phyloP scores from a whole-genome alignment of 2,113 vertebrate species.

The Thunnus thynnus region DNA sequence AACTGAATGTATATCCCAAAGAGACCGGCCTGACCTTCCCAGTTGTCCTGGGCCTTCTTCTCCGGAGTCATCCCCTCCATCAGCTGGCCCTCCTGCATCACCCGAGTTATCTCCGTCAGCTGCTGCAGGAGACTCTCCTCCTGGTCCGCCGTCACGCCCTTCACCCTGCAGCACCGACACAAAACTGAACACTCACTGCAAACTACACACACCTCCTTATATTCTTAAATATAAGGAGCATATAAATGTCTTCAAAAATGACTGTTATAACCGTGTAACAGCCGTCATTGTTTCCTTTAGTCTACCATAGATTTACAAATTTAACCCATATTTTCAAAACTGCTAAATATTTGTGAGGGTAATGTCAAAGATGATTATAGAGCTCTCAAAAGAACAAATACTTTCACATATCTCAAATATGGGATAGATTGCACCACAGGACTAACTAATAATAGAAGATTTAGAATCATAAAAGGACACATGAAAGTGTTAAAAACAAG shows the following conservation, averaged over 20 bases:
- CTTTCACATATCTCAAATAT: too few species aligned
- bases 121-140: slow-evolving; percentile 92
- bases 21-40: slow-evolving; percentile 83
- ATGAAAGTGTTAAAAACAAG: neutral
- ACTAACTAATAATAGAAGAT: too few species aligned
- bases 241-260: too few species aligned
- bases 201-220: neutral
- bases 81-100: slow-evolving; percentile 94
- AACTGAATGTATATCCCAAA: too few species aligned
- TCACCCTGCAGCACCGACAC: slow-evolving; percentile 70
- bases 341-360: too few species aligned
- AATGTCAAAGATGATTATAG: neutral
- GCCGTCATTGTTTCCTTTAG: too few species aligned
- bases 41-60: slow-evolving; percentile 85
- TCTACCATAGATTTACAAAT: too few species aligned
- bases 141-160: slow-evolving; percentile 89
- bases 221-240: too few species aligned
- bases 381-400: neutral
- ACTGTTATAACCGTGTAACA: too few species aligned
- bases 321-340: too few species aligned
- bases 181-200: neutral
- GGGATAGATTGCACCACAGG: too few species aligned
- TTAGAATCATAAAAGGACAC: neutral
- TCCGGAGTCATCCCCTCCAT: slow-evolving; percentile 87
- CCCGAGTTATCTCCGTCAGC: slow-evolving; percentile 94